A percentile compares a stretch with the other conserved stretches of the same genome.
Evolutionary conservation across 2,888 invertebrate genomes (phyloP).

Genomic region (Drosophila merina): DNA sequence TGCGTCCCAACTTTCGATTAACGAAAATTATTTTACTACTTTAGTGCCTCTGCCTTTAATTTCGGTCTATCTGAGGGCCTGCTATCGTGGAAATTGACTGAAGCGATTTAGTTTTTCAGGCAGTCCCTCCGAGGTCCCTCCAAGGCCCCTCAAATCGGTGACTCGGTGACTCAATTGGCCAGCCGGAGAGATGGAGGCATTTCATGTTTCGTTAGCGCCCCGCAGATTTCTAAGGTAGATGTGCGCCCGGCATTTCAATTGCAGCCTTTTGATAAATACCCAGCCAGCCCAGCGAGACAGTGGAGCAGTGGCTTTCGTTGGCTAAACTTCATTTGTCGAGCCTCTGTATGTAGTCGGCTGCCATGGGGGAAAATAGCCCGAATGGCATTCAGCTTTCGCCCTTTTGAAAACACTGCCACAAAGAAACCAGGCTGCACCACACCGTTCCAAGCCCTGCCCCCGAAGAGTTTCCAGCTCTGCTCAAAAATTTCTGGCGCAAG

Average conservation of each 20-base stretch:
- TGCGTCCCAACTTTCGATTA: constrained; percentile 76
- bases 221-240: constrained; percentile 49
- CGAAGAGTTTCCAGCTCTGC: constrained; percentile 20
- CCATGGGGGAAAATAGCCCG: constrained; percentile 74
- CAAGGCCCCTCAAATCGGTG: neutral
- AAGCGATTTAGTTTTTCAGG: constrained; percentile 44
- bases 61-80: constrained; percentile 1
- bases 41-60: constrained; percentile 48
- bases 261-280: constrained; percentile 74
- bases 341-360: constrained; percentile 29
- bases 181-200: constrained; percentile 7
- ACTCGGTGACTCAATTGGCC: constrained; percentile 29
- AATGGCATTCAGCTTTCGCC: constrained; percentile 76
- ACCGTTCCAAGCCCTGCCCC: neutral
- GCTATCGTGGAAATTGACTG: constrained; percentile 22
- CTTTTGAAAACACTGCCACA: constrained; percentile 56
- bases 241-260: constrained; percentile 75
- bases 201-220: constrained; percentile 50
- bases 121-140: neutral
- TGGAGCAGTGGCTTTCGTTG: constrained; percentile 60
- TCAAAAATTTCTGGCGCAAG: constrained; percentile 64
- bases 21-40: constrained; percentile 77
- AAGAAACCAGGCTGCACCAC: constrained; percentile 17
- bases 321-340: constrained; percentile 60
- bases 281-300: constrained; percentile 27